These are phyloP conservation scores for Volucella inflata DNA, from an alignment of 2,888 invertebrate genomes.

Conservation along the genomic window DNA sequence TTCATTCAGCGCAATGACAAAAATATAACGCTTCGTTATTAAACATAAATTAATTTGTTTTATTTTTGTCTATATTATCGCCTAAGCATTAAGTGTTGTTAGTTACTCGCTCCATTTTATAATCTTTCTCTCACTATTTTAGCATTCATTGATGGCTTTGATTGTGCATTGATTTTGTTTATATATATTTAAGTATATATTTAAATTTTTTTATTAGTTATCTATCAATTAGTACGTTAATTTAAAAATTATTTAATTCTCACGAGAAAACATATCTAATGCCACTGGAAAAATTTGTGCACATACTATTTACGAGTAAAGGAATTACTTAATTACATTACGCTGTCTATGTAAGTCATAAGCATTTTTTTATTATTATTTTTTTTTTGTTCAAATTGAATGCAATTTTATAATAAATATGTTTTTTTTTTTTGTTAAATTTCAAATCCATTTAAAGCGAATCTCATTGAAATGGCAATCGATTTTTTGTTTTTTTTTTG, in stretches of 20 bases:
- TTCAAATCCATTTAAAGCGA: constrained; percentile 70
- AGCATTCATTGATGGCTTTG: constrained; percentile 60
- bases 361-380: not conserved
- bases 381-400: constrained; percentile 6
- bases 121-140: constrained; percentile 17
- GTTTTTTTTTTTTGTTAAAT: constrained; percentile 9
- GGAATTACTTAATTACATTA: constrained; percentile 3
- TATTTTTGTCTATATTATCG: constrained; percentile 21
- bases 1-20: constrained; percentile 41
- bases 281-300: constrained; percentile 61
- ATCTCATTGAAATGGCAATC: constrained; percentile 55
- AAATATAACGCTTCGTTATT: constrained; percentile 51
- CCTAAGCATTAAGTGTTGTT: constrained; percentile 40
- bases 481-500: constrained; percentile 16
- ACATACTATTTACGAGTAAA: constrained; percentile 12
- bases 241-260: constrained; percentile 5
- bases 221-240: constrained; percentile 6
- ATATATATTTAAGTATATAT: constrained; percentile 39
- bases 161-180: constrained; percentile 63
- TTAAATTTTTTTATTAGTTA: not conserved
- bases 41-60: constrained; percentile 34
- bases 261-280: constrained; percentile 22
- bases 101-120: constrained; percentile 6
- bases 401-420: constrained; percentile 1
- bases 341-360: constrained; percentile 32